Evolutionary conservation across 2,888 invertebrate species (phyloP), one percentile per base, ranked within the genome.

Genomic region (Argyresthia albistria): DNA sequence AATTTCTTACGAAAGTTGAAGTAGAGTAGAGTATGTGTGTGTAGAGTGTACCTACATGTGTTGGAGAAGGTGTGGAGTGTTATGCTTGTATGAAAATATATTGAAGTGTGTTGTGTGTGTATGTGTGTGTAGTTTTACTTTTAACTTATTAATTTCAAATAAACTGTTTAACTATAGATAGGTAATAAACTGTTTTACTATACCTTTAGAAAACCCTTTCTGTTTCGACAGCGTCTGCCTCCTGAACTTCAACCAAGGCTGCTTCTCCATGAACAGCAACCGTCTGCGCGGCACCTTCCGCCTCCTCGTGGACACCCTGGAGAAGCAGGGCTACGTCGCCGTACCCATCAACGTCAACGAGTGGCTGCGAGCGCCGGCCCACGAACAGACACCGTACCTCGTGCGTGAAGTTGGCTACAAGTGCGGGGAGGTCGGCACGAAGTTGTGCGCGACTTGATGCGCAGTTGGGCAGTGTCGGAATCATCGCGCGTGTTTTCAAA

Each of bases 361-460:
- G 53, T 93, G 92, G 92, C 61, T 75, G 7, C 65, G 66, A 2
- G 69, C 92, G 7, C 79, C 88, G 0, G 77, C 88, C 45, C 81
- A 88, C 60, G 92, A 93, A 70, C 89, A 89, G 60, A 89, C 91
- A 56, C 90, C 91, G 0, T 92, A 90, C 65, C 70, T 93, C 39
- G 89, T 92, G 86, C 80, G 90, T 45, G 88, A 89, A 55, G 59
- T 86, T 1, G 71, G 66, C 0, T 78, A 80, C 62, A 79, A 69
- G 77, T 92, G 72, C 70, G 88, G 76, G 51, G 86, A 73, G 76
- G 83, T 80, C 57, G 84, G 75, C 57, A 76, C 76, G 66, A 83
- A 76, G 53, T 57, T 83, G 0, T 63, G 70, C 0, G 72, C 73
- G 11, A 69, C 70, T 50, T 81, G 74, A 79, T 50, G 46, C 9